These are phyloP conservation scores for Monopis laevigella DNA, from an alignment of 2,888 invertebrate genomes.

Conservation along the genomic window DNA sequence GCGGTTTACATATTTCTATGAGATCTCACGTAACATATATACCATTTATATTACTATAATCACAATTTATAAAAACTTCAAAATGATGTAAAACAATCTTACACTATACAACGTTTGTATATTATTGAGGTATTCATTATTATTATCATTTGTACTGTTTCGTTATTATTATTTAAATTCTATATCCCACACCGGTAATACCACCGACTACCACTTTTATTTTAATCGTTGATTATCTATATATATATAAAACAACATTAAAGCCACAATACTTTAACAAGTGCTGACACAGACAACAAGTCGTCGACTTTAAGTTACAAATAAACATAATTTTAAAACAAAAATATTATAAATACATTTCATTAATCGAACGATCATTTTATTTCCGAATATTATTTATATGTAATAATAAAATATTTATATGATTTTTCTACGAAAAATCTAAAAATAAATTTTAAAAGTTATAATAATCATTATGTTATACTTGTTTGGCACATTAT, in stretches of 20 bases:
- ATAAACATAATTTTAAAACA: too few relatives aligned
- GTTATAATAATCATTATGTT: not conserved
- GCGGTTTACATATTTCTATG: too few relatives aligned
- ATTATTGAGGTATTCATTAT: not conserved
- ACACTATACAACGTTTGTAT: not conserved
- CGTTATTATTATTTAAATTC: not conserved
- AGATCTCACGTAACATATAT: conserved; percentile 56
- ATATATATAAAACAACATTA: too few relatives aligned
- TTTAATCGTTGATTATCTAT: too few relatives aligned
- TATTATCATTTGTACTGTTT: not conserved
- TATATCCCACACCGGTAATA: too few relatives aligned
- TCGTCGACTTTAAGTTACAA: too few relatives aligned
- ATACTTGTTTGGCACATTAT: too few relatives aligned
- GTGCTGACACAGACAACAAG: too few relatives aligned
- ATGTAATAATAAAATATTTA: not conserved
- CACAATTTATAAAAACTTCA: not conserved
- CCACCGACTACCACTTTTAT: too few relatives aligned
- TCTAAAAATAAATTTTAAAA: not conserved
- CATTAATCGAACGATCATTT: not conserved
- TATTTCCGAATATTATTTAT: not conserved
- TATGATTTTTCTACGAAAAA: not conserved
- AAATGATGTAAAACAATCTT: not conserved
- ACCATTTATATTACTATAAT: not conserved
- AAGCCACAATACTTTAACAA: too few relatives aligned
- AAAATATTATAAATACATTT: not conserved